Evolutionary conservation across 2,797 vertebrate genomes (phyloP).

Genomic region (Zalophus californianus): DNA sequence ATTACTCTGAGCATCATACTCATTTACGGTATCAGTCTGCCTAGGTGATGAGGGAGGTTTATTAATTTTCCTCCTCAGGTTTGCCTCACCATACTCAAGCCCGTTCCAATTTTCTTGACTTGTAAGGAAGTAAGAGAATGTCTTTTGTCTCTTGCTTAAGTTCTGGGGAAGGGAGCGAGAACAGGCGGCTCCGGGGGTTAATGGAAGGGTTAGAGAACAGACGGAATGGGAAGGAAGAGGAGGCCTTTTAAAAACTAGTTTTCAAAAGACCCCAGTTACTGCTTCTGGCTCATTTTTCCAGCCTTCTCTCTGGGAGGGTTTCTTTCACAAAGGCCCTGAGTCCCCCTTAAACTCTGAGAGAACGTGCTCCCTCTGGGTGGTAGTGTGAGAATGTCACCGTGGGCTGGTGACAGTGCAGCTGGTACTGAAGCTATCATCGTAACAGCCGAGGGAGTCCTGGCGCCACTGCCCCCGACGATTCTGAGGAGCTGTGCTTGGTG

Average conservation of each 20-base stretch:
- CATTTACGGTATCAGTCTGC: slow-evolving; percentile 65
- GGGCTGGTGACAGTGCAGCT: background rate
- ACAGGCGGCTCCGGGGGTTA: slow-evolving; percentile 78
- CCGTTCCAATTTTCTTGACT: slow-evolving; percentile 80
- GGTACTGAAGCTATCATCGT: slow-evolving; percentile 20
- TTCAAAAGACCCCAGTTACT: slow-evolving; percentile 76
- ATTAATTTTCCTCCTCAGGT: slow-evolving; percentile 54
- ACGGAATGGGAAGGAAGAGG: slow-evolving; percentile 76
- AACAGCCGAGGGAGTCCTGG: background rate
- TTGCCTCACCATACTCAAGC: slow-evolving; percentile 61
- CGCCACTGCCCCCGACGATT: background rate
- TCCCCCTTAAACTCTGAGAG: slow-evolving; percentile 33
- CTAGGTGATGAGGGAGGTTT: slow-evolving; percentile 48
- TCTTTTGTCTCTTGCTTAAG: slow-evolving; percentile 84
- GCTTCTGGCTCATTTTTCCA: slow-evolving; percentile 73
- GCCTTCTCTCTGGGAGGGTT: slow-evolving; percentile 35
- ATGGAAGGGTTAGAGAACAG: slow-evolving; percentile 76
- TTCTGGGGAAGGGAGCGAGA: slow-evolving; percentile 82
- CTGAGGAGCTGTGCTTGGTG: background rate
- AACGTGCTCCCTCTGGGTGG: slow-evolving; percentile 46
- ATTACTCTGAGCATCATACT: background rate
- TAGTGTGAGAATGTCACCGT: slow-evolving; percentile 65
- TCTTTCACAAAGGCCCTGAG: slow-evolving; percentile 57
- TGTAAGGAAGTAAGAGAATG: slow-evolving; percentile 72
- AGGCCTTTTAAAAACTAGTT: slow-evolving; percentile 62